phyloP scores from a whole-genome alignment of 2,797 vertebrate species.

The Morelia viridis region DNA sequence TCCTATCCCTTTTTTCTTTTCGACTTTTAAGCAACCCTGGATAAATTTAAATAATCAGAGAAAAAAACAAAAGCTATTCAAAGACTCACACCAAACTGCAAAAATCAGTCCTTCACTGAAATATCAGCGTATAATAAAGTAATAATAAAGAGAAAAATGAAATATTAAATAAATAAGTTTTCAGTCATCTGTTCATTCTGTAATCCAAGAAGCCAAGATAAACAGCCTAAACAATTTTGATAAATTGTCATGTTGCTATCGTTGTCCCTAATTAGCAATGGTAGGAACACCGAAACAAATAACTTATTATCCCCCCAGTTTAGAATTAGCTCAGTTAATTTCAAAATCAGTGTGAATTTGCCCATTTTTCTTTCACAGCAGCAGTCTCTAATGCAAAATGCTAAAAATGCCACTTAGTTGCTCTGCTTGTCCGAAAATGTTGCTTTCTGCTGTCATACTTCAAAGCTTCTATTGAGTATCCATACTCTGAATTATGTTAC shows the following conservation, averaged over 20 bases:
- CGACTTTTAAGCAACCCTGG: background rate
- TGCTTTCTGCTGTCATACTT: background rate
- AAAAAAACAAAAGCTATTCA: conserved; percentile 1
- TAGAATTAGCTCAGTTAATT: background rate
- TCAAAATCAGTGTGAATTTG: background rate
- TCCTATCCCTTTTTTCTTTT: background rate
- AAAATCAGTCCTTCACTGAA: background rate
- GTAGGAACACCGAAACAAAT: background rate
- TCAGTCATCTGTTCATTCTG: background rate
- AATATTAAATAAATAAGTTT: background rate
- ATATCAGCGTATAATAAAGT: background rate
- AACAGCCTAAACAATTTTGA: background rate
- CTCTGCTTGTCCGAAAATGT: background rate
- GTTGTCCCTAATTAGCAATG: background rate
- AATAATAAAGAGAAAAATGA: background rate
- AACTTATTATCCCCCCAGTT: background rate
- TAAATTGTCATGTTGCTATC: background rate
- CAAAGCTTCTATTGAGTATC: background rate
- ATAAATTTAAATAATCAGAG: background rate
- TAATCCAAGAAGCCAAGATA: background rate
- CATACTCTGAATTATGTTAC: background rate
- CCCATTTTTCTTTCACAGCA: background rate
- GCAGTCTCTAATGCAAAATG: background rate
- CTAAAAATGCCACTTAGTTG: background rate
- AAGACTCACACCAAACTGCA: background rate